Conservation (phyloP, 2,113 vertebrate species). For the Anguilla rostrata region DNA sequence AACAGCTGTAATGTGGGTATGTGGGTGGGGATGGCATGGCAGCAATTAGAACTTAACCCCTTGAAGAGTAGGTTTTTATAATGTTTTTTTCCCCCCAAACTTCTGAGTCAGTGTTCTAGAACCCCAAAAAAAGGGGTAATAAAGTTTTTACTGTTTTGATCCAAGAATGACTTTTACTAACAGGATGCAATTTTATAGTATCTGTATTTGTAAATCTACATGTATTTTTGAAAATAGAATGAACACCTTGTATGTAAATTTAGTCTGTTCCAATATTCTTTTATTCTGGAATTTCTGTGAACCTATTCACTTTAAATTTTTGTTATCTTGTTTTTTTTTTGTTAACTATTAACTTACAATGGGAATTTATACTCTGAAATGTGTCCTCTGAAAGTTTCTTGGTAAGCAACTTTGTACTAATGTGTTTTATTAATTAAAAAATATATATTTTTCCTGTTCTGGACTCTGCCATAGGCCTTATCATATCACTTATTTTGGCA, state of each 20-base stretch:
- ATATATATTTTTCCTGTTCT: background rate
- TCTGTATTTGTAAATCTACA: background rate
- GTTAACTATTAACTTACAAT: constrained; percentile 4
- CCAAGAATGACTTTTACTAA: constrained; percentile 7
- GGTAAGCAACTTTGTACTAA: background rate
- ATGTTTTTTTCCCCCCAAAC: no score
- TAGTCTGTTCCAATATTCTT: background rate
- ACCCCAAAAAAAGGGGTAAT: background rate
- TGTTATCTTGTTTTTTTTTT: constrained; percentile 1
- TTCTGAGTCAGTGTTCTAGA: no score
- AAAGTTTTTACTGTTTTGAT: background rate
- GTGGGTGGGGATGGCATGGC: no score
- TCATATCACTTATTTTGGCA: no score
- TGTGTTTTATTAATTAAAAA: constrained; percentile 15
- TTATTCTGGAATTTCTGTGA: background rate
- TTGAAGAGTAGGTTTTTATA: no score
- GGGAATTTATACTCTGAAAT: background rate
- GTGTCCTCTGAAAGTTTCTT: background rate
- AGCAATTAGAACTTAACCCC: no score
- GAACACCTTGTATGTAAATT: background rate
- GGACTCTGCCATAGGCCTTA: no score
- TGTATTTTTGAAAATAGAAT: constrained; percentile 5
- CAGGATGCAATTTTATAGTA: background rate
- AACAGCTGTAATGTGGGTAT: no score
- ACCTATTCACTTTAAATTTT: background rate